Percentiles rank a stretch among this genome's conserved stretches.
These are phyloP conservation scores for Macrobrachium rosenbergii DNA, from an alignment of 1,140 invertebrate species.

Conservation along the genomic window DNA sequence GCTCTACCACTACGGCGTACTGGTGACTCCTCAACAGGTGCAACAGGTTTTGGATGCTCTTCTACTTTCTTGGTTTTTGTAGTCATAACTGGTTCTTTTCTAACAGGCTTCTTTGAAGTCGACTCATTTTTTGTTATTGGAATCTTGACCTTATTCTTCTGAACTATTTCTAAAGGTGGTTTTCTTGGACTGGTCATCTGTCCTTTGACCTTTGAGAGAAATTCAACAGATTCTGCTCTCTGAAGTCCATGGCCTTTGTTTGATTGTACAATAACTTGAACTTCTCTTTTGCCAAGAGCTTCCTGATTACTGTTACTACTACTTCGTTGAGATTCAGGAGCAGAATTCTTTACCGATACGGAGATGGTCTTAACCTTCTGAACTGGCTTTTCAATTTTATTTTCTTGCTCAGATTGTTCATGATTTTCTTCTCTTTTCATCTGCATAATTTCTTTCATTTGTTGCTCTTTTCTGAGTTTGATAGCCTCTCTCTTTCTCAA, in stretches of 20 bases:
- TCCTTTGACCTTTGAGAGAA: not conserved
- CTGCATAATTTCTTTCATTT: not conserved
- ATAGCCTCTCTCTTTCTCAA: constrained; percentile 47
- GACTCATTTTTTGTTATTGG: not conserved
- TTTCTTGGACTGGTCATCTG: too few species aligned
- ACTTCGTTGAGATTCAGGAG: too few species aligned
- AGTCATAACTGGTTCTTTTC: not conserved
- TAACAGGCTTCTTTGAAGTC: not conserved
- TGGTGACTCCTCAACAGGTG: constrained; percentile 34
- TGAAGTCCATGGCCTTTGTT: not conserved
- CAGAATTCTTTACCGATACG: too few species aligned
- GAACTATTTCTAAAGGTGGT: not conserved
- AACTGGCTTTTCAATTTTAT: constrained; percentile 12
- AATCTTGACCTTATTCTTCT: not conserved
- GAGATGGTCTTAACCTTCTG: not conserved
- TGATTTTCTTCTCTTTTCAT: constrained; percentile 10
- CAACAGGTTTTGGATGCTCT: not conserved
- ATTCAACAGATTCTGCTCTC: not conserved
- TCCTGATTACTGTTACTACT: too few species aligned
- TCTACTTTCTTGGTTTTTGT: not conserved
- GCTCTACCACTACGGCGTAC: constrained; percentile 56
- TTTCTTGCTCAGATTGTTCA: constrained; percentile 15
- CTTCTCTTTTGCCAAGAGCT: not conserved
- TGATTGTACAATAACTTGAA: not conserved
- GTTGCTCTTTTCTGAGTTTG: constrained; percentile 29